Conservation (phyloP, 1,140 invertebrate species). For the Caenorhabditis elegans region DNA sequence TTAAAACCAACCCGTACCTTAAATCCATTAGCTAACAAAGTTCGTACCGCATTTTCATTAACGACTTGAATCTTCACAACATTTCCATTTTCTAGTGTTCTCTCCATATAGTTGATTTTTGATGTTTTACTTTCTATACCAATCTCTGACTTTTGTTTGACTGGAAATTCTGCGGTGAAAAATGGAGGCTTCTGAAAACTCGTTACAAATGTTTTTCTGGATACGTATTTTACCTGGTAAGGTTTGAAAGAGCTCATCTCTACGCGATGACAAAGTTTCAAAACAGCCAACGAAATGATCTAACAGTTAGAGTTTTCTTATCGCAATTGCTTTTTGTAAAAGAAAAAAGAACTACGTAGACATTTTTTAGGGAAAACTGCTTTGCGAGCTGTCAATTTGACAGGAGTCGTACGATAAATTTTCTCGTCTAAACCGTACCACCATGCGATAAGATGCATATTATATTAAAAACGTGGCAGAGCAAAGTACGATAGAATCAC, state of each 20-base stretch:
- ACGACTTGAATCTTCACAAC: neutral
- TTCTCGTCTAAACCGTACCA: no score
- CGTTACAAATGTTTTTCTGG: no score
- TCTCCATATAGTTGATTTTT: neutral
- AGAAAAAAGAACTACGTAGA: neutral
- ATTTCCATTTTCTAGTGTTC: neutral
- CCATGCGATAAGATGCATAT: no score
- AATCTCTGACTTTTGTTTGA: neutral
- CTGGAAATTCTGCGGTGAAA: neutral
- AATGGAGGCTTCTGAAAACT: no score
- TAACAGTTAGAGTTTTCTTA: no score
- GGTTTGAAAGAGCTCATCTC: neutral
- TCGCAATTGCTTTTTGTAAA: no score
- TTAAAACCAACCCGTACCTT: no score
- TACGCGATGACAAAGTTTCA: neutral
- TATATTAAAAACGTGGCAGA: no score
- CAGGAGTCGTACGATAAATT: neutral
- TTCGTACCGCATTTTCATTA: neutral
- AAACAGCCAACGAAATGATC: no score
- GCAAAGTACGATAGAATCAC: no score
- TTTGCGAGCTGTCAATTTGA: conserved; percentile 10
- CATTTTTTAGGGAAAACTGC: no score
- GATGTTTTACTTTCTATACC: neutral
- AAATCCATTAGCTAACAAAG: neutral
- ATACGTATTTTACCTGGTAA: neutral